Evolutionary conservation across 2,113 vertebrate genomes (phyloP), one percentile per base, ranked within the genome.

Genomic region (Poicephalus gulielmi): DNA sequence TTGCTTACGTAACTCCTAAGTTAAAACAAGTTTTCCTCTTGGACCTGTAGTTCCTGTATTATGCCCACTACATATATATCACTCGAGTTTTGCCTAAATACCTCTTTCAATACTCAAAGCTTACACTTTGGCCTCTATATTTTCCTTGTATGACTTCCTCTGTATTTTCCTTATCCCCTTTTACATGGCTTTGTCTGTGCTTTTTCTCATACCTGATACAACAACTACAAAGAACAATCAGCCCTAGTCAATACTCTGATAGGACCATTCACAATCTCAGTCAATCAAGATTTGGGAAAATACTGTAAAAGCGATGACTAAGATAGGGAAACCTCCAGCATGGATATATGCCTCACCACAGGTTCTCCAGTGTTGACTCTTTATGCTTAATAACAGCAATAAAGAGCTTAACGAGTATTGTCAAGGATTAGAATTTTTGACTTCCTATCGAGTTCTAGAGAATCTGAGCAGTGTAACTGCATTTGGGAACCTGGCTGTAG

Each of bases 1-100:
- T 37, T 91, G 92, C 83, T 82, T 91, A 78, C 9, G 10, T 60
- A 86, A 87, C 31, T 50, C 76, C 53, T 50, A 46, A 37, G 13
- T n/a, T 83, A 79, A 80, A 85, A 85, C 37, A 78, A 33, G 57
- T 19, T 69, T 82, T 83, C 52, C 4, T 9, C 30, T 52, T 27
- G 76, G 81, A 83, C 47, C 52, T 30, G 30, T 49, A 52, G 31
- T 66, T 78, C 44, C 43, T 7, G 0, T 19, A 10, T 18, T 57
- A 69, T 33, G n/a, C 66, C 62, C 60, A 66, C 25, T 55, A 52
- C 5, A 3, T 37, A 27, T 1, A 13, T 41, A 7, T 25, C 12
- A 43, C 27, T 70, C 13, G 13, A 55, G 35, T 55, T 76, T 39
- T 85, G 53, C 41, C 70, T 70, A 35, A 88, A 66, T 24, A 76